Percentiles rank a stretch among this genome's conserved stretches.
Conservation (phyloP, 2,888 invertebrate genomes). For the Calephelis perditalis region DNA sequence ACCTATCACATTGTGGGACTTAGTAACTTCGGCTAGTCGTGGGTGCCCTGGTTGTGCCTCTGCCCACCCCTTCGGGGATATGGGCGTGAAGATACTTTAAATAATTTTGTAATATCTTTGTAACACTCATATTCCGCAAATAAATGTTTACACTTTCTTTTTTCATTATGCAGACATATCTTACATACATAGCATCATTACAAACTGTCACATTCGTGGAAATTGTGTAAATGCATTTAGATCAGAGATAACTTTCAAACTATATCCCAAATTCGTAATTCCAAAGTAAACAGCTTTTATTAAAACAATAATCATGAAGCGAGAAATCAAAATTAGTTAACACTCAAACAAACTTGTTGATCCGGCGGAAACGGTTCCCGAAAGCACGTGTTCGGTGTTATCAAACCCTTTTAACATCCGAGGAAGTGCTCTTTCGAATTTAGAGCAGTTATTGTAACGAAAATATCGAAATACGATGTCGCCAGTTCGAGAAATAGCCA, state of each 20-base stretch:
- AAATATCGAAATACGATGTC: slow-evolving; percentile 19
- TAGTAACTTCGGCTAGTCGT: too few relatives aligned
- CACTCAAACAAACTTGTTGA: slow-evolving; percentile 54
- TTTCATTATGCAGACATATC: too few relatives aligned
- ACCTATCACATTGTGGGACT: too few relatives aligned
- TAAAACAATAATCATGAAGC: slow-evolving; percentile 50
- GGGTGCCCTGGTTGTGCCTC: too few relatives aligned
- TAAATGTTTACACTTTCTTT: too few relatives aligned
- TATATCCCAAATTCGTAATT: slow-evolving; percentile 13
- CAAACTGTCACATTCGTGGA: too few relatives aligned
- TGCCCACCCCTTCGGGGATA: too few relatives aligned
- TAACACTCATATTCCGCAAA: too few relatives aligned
- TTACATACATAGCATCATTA: too few relatives aligned
- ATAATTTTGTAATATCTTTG: too few relatives aligned
- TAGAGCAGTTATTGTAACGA: slow-evolving; percentile 6
- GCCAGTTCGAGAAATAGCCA: slow-evolving; percentile 30
- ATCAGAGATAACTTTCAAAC: slow-evolving; percentile 4
- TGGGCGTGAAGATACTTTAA: too few relatives aligned
- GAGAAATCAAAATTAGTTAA: slow-evolving; percentile 58
- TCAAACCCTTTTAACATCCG: slow-evolving; percentile 25
- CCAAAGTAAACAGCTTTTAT: slow-evolving; percentile 37
- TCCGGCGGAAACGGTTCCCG: slow-evolving; percentile 55
- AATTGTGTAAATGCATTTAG: too few relatives aligned
- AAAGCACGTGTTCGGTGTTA: slow-evolving; percentile 32
- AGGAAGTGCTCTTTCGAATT: slow-evolving; percentile 15